Base-by-base conservation (phyloP, 2,113 vertebrate genomes). In the Ophiodon elongatus region DNA sequence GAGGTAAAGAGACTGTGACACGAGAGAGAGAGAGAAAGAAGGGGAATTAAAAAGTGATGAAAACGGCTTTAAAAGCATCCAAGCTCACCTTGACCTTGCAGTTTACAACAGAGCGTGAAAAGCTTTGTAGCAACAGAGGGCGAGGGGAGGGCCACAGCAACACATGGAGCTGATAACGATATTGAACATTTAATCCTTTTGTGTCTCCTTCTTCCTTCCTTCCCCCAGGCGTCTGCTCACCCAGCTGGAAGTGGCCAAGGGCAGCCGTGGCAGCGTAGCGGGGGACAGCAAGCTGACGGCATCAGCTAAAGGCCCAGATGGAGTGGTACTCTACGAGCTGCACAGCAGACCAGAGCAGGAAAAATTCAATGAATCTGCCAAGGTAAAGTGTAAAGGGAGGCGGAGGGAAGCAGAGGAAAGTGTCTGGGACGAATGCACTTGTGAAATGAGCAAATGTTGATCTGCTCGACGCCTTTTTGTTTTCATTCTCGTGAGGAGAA, bases 321-420 rank as follows among this genome's bases (percentile, higher is more conserved):
- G 94, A 43, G 93, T 96, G 1, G 96, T 99, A 37, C 96, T 98
- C 6, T 98, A 99, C 0, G 98, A 99, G 91, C 94, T 99, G 4
- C 97, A 97, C 94, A 97, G 97, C 89, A 94, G 97, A 64, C 98
- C 97, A 0, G 97, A 98, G 91, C 97, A 98, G 90, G 97, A 98
- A 79, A 97, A 95, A 84, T 99, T 99, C 93, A 95, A 96, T 3
- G 96, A 97, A 77, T 93, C 96, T 14, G 96, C 97, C 89, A 99
- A 98, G 96, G 98, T 98, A 90, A 86, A 43, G 63, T 11, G 23
- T 45, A 8, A 59, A 59, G 56, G 19, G 54, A 62, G 73, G 21
- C 31, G 54, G 67, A 63, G 73, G 52, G 17, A n/a, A 27, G 63
- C n/a, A 17, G 47, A 63, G 72, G 59, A 8, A 23, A 82, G 70